Evolutionary conservation across 2,888 invertebrate species (phyloP), one percentile per base, ranked within the genome.

Genomic region (Macropis europaea): DNA sequence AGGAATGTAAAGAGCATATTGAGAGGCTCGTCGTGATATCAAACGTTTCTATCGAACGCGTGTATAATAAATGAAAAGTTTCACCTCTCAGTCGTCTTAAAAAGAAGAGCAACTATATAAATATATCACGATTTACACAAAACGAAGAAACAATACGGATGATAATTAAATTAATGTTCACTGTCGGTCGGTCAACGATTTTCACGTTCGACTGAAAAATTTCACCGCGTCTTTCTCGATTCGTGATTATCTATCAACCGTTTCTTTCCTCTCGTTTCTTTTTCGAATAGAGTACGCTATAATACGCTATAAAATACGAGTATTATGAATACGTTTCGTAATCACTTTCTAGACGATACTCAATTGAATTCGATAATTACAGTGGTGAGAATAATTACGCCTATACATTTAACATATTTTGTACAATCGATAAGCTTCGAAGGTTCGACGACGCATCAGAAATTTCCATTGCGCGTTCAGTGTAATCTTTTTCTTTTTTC

Each of bases 341-440:
- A 79, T 81, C 83, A 77, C 59, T 76, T 80, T 77, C 81, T 77
- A 85, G 57, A 80, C 61, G 74, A 83, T 83, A 83, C 77, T 80
- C 62, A 81, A 77, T 64, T 62, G 56, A 63, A 73, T 73, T 77
- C 26, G 52, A 71, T 75, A 73, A 69, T 73, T 75, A 83, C 79
- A 84, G 76, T 82, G 82, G 74, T 78, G 62, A 71, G 74, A 77
- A 79, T 84, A 81, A 83, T 79, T 82, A 77, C 77, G 74, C 50
- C 81, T 87, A 87, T 84, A 86, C 83, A 85, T 84, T 84, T 85
- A 86, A 85, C 77, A 77, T 87, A 86, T 83, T 87, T 87, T 87
- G 86, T 87, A 87, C 88, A 87, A 81, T 85, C 63, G 77, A 81
- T 86, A 87, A 85, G 85, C 84, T 87, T 87, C 86, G 71, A 82